Conservation (phyloP, 1,140 invertebrate species). For the Zaprionus inermis region DNA sequence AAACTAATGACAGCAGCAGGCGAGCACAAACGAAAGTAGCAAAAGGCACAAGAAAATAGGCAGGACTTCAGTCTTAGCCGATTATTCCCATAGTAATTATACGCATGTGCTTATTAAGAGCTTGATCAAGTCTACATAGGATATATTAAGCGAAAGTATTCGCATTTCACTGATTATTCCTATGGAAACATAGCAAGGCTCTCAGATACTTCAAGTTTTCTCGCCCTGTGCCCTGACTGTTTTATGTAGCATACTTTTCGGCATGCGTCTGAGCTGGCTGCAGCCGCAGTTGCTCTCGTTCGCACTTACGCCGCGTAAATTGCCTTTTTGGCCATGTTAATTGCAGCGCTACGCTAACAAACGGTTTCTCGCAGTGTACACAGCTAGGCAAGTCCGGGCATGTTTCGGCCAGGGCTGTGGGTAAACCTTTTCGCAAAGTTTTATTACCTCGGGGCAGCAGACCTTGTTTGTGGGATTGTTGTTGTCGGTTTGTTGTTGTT, state of each 20-base stretch:
- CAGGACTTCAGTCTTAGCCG: background rate
- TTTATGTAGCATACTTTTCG: too few species aligned
- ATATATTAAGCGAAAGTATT: too few species aligned
- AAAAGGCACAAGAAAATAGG: background rate
- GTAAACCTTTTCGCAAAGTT: slow-evolving; percentile 56
- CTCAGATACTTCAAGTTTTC: too few species aligned
- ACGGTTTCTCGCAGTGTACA: slow-evolving; percentile 8
- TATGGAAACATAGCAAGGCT: too few species aligned
- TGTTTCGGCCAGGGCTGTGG: background rate
- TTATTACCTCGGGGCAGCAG: slow-evolving; percentile 47
- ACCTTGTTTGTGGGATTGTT: slow-evolving; percentile 6
- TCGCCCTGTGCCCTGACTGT: too few species aligned
- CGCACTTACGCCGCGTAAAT: too few species aligned
- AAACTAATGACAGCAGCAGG: background rate
- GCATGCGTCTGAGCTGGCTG: too few species aligned
- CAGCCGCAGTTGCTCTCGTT: background rate
- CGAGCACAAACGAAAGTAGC: background rate
- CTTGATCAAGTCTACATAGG: too few species aligned
- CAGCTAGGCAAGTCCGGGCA: background rate
- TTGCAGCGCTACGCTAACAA: background rate
- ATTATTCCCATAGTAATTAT: too few species aligned
- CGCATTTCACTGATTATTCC: too few species aligned
- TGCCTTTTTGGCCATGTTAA: slow-evolving; percentile 4
- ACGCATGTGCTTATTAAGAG: too few species aligned
- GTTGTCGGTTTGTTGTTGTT: background rate